phyloP scores from a whole-genome alignment of 2,113 vertebrate species.

The Muscicapa adusta region DNA sequence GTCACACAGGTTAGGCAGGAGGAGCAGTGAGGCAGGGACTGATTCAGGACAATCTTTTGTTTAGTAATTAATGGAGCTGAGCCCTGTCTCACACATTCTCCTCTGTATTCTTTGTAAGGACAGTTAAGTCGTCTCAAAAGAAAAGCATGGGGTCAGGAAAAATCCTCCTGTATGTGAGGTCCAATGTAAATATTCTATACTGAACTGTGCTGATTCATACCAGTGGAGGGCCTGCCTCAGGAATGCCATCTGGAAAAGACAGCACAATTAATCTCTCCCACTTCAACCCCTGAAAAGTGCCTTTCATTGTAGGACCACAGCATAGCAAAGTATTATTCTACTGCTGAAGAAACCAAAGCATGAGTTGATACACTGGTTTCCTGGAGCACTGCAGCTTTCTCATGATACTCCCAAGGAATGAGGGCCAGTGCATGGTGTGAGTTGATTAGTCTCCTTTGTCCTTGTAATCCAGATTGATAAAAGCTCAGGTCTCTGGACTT shows the following conservation, averaged over 20 bases:
- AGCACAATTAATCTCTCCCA: neutral
- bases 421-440: neutral
- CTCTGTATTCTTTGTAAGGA: neutral
- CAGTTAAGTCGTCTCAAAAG: neutral
- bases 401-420: neutral
- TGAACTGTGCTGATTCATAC: neutral
- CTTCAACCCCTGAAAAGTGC: neutral
- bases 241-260: neutral
- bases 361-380: neutral
- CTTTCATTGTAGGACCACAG: neutral
- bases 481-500: neutral
- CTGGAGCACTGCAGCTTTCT: neutral
- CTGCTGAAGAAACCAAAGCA: neutral
- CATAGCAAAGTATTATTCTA: neutral
- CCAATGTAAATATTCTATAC: neutral
- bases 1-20: neutral
- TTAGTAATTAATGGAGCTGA: neutral
- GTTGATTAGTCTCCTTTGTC: neutral
- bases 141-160: neutral
- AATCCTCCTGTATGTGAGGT: neutral
- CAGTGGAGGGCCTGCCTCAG: neutral
- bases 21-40: neutral
- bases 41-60: neutral
- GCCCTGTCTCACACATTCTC: neutral
- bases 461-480: neutral